A percentile compares a stretch with the other conserved stretches of the same genome.
Evolutionary conservation across 2,113 vertebrate genomes (phyloP).

Genomic region (Melanostigma gelatinosum): DNA sequence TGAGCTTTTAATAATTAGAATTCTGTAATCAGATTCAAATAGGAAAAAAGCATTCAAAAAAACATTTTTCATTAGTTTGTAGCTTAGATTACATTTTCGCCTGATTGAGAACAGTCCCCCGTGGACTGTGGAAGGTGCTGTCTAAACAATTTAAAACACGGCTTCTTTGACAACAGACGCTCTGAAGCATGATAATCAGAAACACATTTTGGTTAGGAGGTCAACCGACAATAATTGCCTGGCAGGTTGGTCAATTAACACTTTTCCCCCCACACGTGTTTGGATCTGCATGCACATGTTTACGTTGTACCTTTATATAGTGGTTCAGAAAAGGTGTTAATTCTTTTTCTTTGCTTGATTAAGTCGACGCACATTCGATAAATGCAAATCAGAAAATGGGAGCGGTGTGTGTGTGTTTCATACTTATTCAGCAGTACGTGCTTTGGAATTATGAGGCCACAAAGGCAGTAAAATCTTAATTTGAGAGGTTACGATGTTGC

Average conservation of each 20-base stretch:
- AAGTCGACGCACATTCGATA: constrained; percentile 34
- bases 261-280: constrained; percentile 51
- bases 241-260: constrained; percentile 78
- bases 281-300: constrained; percentile 68
- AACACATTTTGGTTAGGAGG: constrained; percentile 78
- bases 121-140: constrained; percentile 67
- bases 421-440: constrained; percentile 53
- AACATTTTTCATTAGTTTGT: constrained; percentile 61
- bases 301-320: constrained; percentile 43
- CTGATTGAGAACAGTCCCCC: constrained; percentile 64
- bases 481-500: constrained; percentile 59
- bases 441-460: constrained; percentile 65
- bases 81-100: constrained; percentile 64
- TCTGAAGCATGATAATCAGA: constrained; percentile 75
- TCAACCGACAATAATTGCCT: constrained; percentile 77
- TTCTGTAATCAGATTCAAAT: constrained; percentile 52
- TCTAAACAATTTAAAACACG: constrained; percentile 72
- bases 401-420: constrained; percentile 49
- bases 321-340: constrained; percentile 59
- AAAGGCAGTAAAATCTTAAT: constrained; percentile 69
- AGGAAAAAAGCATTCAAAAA: constrained; percentile 27
- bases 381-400: constrained; percentile 56
- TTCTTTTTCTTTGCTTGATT: constrained; percentile 48
- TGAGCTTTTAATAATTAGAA: constrained; percentile 46
- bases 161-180: constrained; percentile 67